Percentiles rank a stretch among this genome's conserved stretches.
Evolutionary conservation across 2,888 invertebrate genomes (phyloP).

Genomic region (Notocelia uddmanniana): DNA sequence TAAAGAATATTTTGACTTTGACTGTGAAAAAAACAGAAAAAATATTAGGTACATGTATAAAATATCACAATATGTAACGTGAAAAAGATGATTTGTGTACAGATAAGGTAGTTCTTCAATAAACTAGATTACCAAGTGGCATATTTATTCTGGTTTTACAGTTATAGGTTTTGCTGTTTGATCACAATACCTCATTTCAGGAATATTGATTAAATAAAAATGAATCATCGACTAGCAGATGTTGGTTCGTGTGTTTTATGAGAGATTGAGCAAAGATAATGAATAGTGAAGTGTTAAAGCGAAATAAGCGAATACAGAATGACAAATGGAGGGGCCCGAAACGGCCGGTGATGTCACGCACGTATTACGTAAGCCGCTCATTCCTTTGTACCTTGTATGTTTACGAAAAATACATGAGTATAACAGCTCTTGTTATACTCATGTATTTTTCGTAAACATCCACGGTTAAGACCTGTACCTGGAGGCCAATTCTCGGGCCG

Average conservation of each 20-base stretch:
- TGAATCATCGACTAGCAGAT: conserved; percentile 9
- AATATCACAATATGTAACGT: too few relatives aligned
- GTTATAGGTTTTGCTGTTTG: background rate
- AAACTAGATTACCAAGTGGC: too few relatives aligned
- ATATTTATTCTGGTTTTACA: background rate
- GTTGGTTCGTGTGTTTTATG: conserved; percentile 22
- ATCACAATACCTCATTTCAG: conserved; percentile 8
- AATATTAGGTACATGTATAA: too few relatives aligned
- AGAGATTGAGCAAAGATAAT: conserved; percentile 14
- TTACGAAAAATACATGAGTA: too few relatives aligned
- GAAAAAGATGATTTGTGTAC: too few relatives aligned
- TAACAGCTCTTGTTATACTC: background rate
- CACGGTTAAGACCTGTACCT: too few relatives aligned
- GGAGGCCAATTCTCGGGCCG: too few relatives aligned
- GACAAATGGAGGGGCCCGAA: conserved; percentile 19
- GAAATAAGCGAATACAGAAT: conserved; percentile 16
- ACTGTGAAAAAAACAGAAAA: too few relatives aligned
- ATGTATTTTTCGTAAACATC: too few relatives aligned
- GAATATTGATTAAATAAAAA: conserved; percentile 17
- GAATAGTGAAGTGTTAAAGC: conserved; percentile 19
- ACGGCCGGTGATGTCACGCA: conserved; percentile 33
- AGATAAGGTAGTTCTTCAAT: too few relatives aligned
- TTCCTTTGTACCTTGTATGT: too few relatives aligned
- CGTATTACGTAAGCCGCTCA: conserved; percentile 20
- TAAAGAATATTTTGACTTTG: too few relatives aligned